phyloP scores from a whole-genome alignment of 2,797 vertebrate species.

The Myoxocephalus aenaeus region DNA sequence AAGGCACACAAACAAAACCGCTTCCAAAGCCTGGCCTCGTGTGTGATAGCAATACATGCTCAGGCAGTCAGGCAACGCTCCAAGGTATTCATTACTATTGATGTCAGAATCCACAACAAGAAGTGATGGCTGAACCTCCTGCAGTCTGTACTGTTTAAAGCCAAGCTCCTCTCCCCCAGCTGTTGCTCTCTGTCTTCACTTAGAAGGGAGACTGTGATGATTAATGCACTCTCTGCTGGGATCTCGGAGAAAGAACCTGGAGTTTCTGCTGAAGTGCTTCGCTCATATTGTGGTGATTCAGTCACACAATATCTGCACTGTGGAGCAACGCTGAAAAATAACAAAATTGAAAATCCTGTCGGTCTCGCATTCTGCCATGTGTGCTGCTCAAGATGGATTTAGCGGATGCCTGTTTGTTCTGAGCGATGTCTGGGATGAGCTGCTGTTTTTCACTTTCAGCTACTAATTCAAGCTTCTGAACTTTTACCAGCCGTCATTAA shows the following conservation, averaged over 20 bases:
- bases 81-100: slow-evolving; percentile 82
- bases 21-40: slow-evolving; percentile 45
- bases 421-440: slow-evolving; percentile 23
- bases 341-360: slow-evolving; percentile 60
- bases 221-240: slow-evolving; percentile 78
- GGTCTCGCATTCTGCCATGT: slow-evolving; percentile 35
- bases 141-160: slow-evolving; percentile 80
- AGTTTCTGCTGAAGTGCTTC: slow-evolving; percentile 67
- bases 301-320: slow-evolving; percentile 44
- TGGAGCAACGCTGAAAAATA: slow-evolving; percentile 40
- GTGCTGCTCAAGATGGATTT: slow-evolving; percentile 56
- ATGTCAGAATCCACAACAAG: slow-evolving; percentile 81
- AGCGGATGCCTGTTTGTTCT: slow-evolving; percentile 43
- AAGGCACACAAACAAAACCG: slow-evolving; percentile 54
- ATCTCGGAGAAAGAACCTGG: slow-evolving; percentile 59
- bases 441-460: slow-evolving; percentile 31
- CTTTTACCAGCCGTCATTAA: slow-evolving; percentile 42
- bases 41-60: slow-evolving; percentile 67
- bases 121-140: slow-evolving; percentile 80
- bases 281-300: slow-evolving; percentile 53
- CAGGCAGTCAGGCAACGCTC: slow-evolving; percentile 73
- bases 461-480: slow-evolving; percentile 23
- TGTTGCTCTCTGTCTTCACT: slow-evolving; percentile 76
- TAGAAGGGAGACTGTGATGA: slow-evolving; percentile 69
- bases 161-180: slow-evolving; percentile 72